Evolutionary conservation across 2,888 invertebrate species (phyloP).

Genomic region (Crocallis elinguaria): DNA sequence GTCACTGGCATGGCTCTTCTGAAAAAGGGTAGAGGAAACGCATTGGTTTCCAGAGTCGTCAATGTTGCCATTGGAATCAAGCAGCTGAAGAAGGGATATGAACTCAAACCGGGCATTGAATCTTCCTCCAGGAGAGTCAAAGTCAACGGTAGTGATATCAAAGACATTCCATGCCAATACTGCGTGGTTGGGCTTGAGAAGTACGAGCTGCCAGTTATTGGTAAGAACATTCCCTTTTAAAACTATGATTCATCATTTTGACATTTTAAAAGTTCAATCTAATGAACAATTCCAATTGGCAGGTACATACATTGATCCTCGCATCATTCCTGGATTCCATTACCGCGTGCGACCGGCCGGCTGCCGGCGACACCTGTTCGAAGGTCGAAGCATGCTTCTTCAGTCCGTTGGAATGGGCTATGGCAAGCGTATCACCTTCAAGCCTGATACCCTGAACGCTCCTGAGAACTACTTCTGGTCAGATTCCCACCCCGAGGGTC

Average conservation of each 20-base stretch:
- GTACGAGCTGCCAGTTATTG: conserved; percentile 89
- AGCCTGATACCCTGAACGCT: conserved; percentile 85
- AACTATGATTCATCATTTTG: not conserved
- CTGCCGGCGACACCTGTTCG: conserved; percentile 86
- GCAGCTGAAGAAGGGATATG: conserved; percentile 83
- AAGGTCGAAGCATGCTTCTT: conserved; percentile 86
- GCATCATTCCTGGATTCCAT: conserved; percentile 89
- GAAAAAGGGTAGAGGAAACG: conserved; percentile 79
- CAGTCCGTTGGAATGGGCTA: conserved; percentile 90
- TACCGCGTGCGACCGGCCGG: conserved; percentile 89
- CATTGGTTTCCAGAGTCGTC: conserved; percentile 81
- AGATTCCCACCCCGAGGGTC: conserved; percentile 89
- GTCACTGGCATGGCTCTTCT: conserved; percentile 85
- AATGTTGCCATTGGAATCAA: conserved; percentile 85
- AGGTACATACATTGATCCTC: conserved; percentile 90
- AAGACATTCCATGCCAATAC: conserved; percentile 88
- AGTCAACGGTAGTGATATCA: conserved; percentile 85
- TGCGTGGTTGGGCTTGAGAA: conserved; percentile 87
- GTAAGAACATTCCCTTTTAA: conserved; percentile 64
- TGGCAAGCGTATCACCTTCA: conserved; percentile 90
- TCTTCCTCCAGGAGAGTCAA: conserved; percentile 86
- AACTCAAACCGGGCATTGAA: conserved; percentile 87
- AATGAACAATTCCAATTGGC: conserved; percentile 7
- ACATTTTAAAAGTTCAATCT: not conserved
- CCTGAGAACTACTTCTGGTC: conserved; percentile 91